Base-by-base conservation (phyloP, 2,113 vertebrate species). In the Ceyx melanurus region DNA sequence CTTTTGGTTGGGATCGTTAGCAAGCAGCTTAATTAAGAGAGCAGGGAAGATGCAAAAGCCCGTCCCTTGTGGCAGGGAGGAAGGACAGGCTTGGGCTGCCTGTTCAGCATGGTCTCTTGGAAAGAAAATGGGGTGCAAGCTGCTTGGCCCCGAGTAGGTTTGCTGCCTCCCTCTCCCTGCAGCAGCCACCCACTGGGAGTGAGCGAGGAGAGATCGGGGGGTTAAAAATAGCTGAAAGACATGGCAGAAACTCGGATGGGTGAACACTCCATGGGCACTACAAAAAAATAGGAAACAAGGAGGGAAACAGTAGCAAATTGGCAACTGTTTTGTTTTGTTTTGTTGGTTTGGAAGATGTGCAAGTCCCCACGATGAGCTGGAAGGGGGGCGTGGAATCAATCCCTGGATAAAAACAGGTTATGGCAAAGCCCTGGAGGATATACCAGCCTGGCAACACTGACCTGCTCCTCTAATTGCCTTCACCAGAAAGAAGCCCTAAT, bases 261-360 rank as follows among this genome's bases (percentile, higher is more conserved):
- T 0, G 0, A 85, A 68, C 0, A 5, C 17, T n/a, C 56, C n/a
- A 21, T 2, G 64, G 19, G 28, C 9, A 5, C 31, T 18, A 3
- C 6, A 11, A 19, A 72, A 16, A 40, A 43, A 2, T 0, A 15
- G 3, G 40, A 13, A 23, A 13, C 0, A 7, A 3, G 11, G 11
- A 4, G 4, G 7, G 35, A 8, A 3, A 9, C 43, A 5, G 3
- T 56, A n/a, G 21, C 1, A 17, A 64, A 45, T 10, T 4, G 11
- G 26, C 8, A 6, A 1, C 4, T 48, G 3, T n/a, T 22, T 51
- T 28, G 23, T 51, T 51, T 51, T 50, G 23, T 62, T 48, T 21
- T 33, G 3, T 17, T 67, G 48, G 22, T 48, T 45, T 45, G 16
- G 62, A 51, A 56, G 40, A 10, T 4, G 19, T 13, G 48, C 10